Evolutionary conservation across 2,888 invertebrate species (phyloP).

Genomic region (Seira musarum): DNA sequence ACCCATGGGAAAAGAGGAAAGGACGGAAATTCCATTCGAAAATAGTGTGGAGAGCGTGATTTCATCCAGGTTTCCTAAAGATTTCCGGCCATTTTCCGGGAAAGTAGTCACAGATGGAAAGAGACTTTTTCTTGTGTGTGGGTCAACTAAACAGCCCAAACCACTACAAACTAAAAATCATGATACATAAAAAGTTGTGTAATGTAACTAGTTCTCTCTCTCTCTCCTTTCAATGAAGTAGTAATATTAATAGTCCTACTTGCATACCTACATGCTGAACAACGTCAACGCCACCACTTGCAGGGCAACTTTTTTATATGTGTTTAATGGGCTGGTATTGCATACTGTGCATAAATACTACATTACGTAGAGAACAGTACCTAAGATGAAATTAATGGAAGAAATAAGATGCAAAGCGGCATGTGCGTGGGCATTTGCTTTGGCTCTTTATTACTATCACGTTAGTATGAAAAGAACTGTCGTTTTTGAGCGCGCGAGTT

Average conservation of each 20-base stretch:
- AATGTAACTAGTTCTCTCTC: slow-evolving; percentile 10
- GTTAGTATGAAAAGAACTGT: neutral
- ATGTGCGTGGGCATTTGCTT: slow-evolving; percentile 67
- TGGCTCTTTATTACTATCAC: slow-evolving; percentile 17
- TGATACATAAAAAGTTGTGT: slow-evolving; percentile 16
- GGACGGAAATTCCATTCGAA: slow-evolving; percentile 54
- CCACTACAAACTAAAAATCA: slow-evolving; percentile 12
- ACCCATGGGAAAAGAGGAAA: slow-evolving; percentile 32
- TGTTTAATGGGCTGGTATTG: slow-evolving; percentile 6
- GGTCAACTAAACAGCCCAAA: slow-evolving; percentile 25
- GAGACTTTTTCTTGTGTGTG: slow-evolving; percentile 22
- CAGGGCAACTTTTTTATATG: slow-evolving; percentile 38
- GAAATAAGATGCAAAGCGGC: slow-evolving; percentile 41
- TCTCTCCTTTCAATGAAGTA: slow-evolving; percentile 5
- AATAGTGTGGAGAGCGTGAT: slow-evolving; percentile 45
- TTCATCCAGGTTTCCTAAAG: slow-evolving; percentile 36
- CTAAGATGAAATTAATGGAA: slow-evolving; percentile 11
- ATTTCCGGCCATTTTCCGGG: slow-evolving; percentile 54
- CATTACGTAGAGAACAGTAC: neutral
- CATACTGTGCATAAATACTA: slow-evolving; percentile 5
- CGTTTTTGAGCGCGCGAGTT: slow-evolving; percentile 15
- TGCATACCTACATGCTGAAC: slow-evolving; percentile 15
- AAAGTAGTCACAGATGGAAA: slow-evolving; percentile 58
- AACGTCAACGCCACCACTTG: slow-evolving; percentile 33
- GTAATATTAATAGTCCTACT: slow-evolving; percentile 17